A percentile compares a stretch with the other conserved stretches of the same genome.
phyloP scores from a whole-genome alignment of 2,113 vertebrate species.

The Panthera tigris region DNA sequence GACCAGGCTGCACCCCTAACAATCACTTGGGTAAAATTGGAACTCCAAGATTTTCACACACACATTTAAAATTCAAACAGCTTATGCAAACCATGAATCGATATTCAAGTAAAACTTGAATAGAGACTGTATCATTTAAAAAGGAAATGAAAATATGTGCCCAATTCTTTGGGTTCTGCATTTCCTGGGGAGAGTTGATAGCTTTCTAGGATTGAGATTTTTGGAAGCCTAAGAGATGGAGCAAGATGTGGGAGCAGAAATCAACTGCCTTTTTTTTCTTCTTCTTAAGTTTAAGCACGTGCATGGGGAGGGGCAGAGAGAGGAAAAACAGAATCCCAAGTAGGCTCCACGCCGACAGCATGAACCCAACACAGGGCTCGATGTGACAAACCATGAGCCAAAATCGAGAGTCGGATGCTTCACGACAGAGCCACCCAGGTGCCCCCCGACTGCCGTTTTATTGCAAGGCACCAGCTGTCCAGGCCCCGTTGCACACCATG shows the following conservation, averaged over 20 bases:
- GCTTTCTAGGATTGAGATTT: neutral
- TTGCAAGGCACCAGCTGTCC: neutral
- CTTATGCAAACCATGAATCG: slow-evolving; percentile 32
- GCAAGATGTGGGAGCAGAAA: slow-evolving; percentile 13
- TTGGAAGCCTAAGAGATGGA: neutral
- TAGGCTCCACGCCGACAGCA: no score
- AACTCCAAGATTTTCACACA: neutral
- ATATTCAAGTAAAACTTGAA: slow-evolving; percentile 58
- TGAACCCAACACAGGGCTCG: no score
- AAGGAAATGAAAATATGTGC: slow-evolving; percentile 58
- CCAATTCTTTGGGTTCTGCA: slow-evolving; percentile 17
- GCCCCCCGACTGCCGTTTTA: neutral
- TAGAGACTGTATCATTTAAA: slow-evolving; percentile 51
- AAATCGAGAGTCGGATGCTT: no score
- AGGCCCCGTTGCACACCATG: neutral
- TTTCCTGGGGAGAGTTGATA: neutral
- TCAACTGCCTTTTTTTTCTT: neutral
- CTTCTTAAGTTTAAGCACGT: no score
- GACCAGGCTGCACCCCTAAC: neutral
- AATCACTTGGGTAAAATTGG: neutral
- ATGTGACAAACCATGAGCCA: no score
- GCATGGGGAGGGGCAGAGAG: no score
- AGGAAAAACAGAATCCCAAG: no score
- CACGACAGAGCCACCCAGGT: no score
- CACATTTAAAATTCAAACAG: slow-evolving; percentile 62